These are phyloP conservation scores for Telmatherina bonti DNA, from an alignment of 2,797 vertebrate genomes.

Conservation along the genomic window DNA sequence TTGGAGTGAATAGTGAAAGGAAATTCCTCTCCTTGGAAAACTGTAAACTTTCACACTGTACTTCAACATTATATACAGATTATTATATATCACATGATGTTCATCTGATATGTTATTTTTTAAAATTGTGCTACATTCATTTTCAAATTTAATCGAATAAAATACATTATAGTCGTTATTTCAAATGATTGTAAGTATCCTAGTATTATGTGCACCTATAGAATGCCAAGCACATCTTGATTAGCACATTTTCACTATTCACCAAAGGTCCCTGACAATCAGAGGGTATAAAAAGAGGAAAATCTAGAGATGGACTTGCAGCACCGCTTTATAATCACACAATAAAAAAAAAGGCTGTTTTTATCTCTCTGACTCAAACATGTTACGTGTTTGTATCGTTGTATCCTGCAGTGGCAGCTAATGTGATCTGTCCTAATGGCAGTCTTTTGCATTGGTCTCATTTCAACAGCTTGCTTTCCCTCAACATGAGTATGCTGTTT, in stretches of 20 bases:
- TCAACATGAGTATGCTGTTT: background rate
- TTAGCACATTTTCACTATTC: conserved; percentile 12
- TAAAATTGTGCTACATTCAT: background rate
- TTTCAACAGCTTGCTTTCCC: conserved; percentile 23
- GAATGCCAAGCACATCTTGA: too few species aligned
- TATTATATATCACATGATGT: background rate
- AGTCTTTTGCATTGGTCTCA: conserved; percentile 32
- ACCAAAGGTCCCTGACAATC: background rate
- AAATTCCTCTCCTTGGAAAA: background rate
- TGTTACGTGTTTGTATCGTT: conserved; percentile 3
- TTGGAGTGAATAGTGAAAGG: background rate
- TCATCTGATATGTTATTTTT: background rate
- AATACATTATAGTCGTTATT: too few species aligned
- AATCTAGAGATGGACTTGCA: background rate
- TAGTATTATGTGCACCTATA: too few species aligned
- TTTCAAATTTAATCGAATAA: too few species aligned
- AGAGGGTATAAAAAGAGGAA: background rate
- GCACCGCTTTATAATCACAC: background rate
- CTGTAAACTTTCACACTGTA: too few species aligned
- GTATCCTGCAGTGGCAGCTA: background rate
- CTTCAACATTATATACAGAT: too few species aligned
- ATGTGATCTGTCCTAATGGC: conserved; percentile 29
- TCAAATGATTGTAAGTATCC: too few species aligned
- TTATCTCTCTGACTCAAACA: background rate
- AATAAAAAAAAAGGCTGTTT: conserved; percentile 19